A percentile compares a stretch with the other conserved stretches of the same genome.
phyloP scores from a whole-genome alignment of 2,113 vertebrate genomes.

The Furnarius figulus region DNA sequence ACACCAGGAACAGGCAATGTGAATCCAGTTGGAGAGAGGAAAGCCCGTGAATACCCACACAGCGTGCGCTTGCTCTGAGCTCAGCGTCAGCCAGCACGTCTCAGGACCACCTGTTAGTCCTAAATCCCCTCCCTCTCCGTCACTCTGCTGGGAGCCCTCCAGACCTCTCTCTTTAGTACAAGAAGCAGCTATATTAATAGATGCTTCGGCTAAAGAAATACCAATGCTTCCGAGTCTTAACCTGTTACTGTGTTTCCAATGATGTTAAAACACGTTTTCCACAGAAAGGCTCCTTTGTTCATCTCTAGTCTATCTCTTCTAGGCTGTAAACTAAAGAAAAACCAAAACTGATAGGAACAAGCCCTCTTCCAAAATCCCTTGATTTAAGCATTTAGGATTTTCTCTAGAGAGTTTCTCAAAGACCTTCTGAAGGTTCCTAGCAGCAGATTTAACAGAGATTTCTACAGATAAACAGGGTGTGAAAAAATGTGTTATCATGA shows the following conservation, averaged over 20 bases:
- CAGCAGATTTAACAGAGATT: not conserved
- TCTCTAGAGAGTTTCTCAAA: not conserved
- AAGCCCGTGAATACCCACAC: not conserved
- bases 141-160: conserved; percentile 35
- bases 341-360: not conserved
- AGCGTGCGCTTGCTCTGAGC: conserved; percentile 47
- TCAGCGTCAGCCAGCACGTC: conserved; percentile 54
- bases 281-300: not conserved
- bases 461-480: not conserved
- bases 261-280: conserved; percentile 12
- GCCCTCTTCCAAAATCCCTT: not conserved
- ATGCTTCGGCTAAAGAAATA: conserved; percentile 68
- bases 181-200: conserved; percentile 70
- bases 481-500: accelerated
- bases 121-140: conserved; percentile 71
- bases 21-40: not conserved
- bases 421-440: not conserved
- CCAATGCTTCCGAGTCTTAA: conserved; percentile 24
- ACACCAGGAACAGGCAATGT: not conserved
- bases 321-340: not conserved
- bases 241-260: conserved; percentile 8
- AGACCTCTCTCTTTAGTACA: conserved; percentile 63
- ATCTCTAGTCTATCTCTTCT: not conserved
- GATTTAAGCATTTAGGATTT: not conserved
- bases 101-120: conserved; percentile 74